Base-by-base conservation (phyloP, 2,888 invertebrate genomes). In the Terebella lapidaria region DNA sequence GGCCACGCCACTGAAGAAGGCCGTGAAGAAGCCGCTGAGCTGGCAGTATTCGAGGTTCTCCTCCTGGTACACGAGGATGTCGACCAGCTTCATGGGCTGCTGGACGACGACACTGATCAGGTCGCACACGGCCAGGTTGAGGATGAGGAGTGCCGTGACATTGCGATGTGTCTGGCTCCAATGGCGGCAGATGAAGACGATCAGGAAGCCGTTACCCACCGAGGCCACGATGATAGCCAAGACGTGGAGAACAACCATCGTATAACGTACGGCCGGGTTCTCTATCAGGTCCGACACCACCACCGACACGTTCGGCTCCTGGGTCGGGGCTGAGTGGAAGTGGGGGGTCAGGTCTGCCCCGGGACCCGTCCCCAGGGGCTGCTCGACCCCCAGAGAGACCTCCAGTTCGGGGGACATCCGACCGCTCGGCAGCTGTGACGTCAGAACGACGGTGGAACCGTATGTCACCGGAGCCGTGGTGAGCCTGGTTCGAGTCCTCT, bases 81-180 rank as follows among this genome's bases (percentile, higher is more conserved):
- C 65, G n/a, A 56, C 46, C 22, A 65, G 30, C 18, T 57, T 26
- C 49, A 65, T 46, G 1, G 66, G 66, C 29, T 56, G 51, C 25
- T 60, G 57, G 2, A 62, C 24, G 27, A 47, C 46, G 10, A 60
- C 30, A 4, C 49, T 59, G 3, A 63, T 55, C 10, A 66, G 58
- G 29, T 66, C 66, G 52, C 66, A 65, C 28, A 59, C 52, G 3
- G 66, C 65, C 10, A 66, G 57, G 56, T 66, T 66, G 4, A 66
- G 57, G 5, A 66, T 60, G 25, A 66, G 59, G 29, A 30, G 59
- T 30, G 62, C 60, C 2, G 66, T 63, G 30, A 58, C 62, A 27
- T 65, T 62, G 1, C 49, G 20, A 52, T 26, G 2, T 4, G 54
- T 5, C 4, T 42, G 29, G 20, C 51, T 24, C 25, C 58, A 45